A percentile compares a stretch with the other conserved stretches of the same genome.
Conservation (phyloP, 2,888 invertebrate genomes). For the Anorthoa munda region DNA sequence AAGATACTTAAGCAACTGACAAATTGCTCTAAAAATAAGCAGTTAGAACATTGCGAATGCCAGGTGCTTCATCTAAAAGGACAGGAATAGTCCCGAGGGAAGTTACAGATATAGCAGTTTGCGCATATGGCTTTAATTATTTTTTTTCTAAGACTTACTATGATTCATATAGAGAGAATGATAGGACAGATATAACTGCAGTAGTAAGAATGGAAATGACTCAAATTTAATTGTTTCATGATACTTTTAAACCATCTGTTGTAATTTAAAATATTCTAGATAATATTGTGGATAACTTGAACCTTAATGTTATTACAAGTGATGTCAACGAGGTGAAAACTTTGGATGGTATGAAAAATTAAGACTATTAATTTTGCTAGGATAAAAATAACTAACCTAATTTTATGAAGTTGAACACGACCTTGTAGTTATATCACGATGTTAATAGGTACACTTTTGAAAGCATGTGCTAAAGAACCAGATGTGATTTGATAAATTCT, state of each 20-base stretch:
- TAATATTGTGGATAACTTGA: not conserved
- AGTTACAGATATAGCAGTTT: conserved; percentile 50
- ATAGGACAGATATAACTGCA: conserved; percentile 5
- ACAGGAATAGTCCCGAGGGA: conserved; percentile 50
- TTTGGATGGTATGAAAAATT: not conserved
- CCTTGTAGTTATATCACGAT: not conserved
- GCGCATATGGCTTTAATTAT: conserved; percentile 62
- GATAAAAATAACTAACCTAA: not conserved
- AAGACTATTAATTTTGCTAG: not conserved
- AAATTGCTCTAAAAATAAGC: conserved; percentile 56
- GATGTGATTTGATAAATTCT: not conserved
- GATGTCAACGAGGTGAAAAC: not conserved
- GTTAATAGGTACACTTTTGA: not conserved
- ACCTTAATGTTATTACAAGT: not conserved
- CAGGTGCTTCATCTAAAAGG: conserved; percentile 56
- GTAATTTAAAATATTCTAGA: not conserved
- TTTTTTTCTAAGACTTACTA: conserved; percentile 34
- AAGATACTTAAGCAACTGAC: conserved; percentile 48
- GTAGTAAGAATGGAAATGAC: conserved; percentile 24
- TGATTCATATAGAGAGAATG: conserved; percentile 42
- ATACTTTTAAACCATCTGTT: not conserved
- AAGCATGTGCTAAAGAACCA: not conserved
- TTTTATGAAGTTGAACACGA: not conserved
- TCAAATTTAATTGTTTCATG: conserved; percentile 18
- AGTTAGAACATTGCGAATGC: conserved; percentile 32